Base-by-base conservation (phyloP, 2,113 vertebrate species). In the Crypturellus undulatus region DNA sequence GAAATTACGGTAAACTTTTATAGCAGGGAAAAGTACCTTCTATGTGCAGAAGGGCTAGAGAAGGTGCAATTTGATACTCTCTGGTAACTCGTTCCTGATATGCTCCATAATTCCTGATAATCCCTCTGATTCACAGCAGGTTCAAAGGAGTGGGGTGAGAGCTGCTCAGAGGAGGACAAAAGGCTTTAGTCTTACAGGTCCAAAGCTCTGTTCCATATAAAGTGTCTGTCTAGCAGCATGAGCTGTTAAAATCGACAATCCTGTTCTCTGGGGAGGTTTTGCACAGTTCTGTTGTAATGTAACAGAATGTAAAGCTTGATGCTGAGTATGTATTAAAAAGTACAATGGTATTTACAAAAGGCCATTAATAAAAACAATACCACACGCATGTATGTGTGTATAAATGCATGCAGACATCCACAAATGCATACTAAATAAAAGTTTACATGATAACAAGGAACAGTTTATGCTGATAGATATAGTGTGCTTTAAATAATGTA, bases 371-470 rank as follows among this genome's bases (percentile, higher is more conserved):
- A 73, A 67, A 84, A 36, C 36, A 11, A 52, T 62, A 58, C 12
- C n/a, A 32, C 17, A 30, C 45, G 42, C 2, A 1, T 13, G 3
- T 32, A n/a, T 54, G 30, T 0, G 0, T 73, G 4, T 71, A 2
- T 26, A 69, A 84, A 40, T 32, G 18, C 45, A 49, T 49, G 21
- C 20, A 22, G 21, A 22, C 47, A 49, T 49, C 47, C 47, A 49
- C 47, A 49, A 21, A 49, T 49, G 47, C 47, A 22, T 49, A 22
- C 47, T 17, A 10, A 49, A 49, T 17, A 49, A 49, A 49, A 21
- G 47, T 49, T 51, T 45, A 28, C 2, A 3, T 10, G 32, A 36
- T 43, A 16, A 12, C 25, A 65, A 36, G 4, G 32, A 78, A 49
- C 21, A 78, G 4, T 60, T 47, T 14, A 32, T 79, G 15, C 20